Evolutionary conservation across 2,113 vertebrate genomes (phyloP).

Genomic region (Centropristis striata): DNA sequence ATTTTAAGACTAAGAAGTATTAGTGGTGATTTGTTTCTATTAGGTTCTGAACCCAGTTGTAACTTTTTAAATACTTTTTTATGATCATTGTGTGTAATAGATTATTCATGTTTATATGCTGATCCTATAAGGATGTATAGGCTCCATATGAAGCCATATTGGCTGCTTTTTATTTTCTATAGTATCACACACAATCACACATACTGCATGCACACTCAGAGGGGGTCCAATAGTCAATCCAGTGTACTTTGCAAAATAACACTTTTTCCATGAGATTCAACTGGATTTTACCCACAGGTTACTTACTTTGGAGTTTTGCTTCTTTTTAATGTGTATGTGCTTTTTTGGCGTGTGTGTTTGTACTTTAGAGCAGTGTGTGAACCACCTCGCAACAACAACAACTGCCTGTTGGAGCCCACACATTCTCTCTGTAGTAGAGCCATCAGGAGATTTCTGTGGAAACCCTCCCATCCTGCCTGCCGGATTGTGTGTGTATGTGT

Average conservation of each 20-base stretch:
- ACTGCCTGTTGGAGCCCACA: conserved; percentile 73
- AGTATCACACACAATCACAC: background rate
- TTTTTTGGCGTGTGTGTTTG: conserved; percentile 27
- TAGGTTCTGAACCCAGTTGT: too few relatives aligned
- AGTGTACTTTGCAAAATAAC: conserved; percentile 3
- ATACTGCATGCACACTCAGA: conserved; percentile 4
- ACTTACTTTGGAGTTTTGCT: conserved; percentile 45
- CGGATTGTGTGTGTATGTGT: conserved; percentile 25
- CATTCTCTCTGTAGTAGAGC: conserved; percentile 68
- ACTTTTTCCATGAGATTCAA: conserved; percentile 32
- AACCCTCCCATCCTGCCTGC: conserved; percentile 66
- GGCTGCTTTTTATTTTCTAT: conserved; percentile 1
- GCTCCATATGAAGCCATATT: background rate
- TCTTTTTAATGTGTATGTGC: conserved; percentile 10
- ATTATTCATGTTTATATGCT: background rate
- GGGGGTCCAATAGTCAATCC: conserved; percentile 10
- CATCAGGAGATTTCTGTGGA: conserved; percentile 74
- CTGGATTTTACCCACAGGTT: conserved; percentile 56
- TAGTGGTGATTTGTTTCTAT: too few relatives aligned
- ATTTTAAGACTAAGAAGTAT: too few relatives aligned
- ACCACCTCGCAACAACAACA: conserved; percentile 65
- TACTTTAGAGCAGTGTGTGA: conserved; percentile 57
- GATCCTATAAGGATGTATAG: background rate
- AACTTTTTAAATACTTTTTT: too few relatives aligned
- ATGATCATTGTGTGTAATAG: too few relatives aligned